Evolutionary conservation across 1,140 invertebrate genomes (phyloP).

Genomic region (Papilio helenus): DNA sequence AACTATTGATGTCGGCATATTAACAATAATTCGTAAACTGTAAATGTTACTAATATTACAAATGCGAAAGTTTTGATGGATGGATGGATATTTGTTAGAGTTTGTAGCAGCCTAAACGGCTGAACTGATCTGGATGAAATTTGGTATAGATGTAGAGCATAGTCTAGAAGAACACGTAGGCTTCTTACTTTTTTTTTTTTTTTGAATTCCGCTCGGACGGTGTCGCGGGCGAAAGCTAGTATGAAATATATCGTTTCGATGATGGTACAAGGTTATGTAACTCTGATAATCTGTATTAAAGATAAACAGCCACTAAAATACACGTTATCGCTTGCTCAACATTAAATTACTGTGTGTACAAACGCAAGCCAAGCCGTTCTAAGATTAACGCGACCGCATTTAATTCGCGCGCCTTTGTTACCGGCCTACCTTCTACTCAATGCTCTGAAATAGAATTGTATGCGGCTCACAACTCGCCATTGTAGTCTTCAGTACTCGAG

Average conservation of each 20-base stretch:
- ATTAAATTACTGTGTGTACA: conserved; percentile 15
- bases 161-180: not conserved
- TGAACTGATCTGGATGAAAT: too few species aligned
- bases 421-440: conserved; percentile 12
- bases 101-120: too few species aligned
- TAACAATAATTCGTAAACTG: not conserved
- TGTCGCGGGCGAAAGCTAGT: not conserved
- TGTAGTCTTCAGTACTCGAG: conserved; percentile 26
- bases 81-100: too few species aligned
- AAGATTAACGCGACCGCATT: conserved; percentile 21
- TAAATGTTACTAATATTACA: too few species aligned
- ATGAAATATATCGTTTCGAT: not conserved
- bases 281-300: not conserved
- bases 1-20: not conserved
- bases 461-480: conserved; percentile 21
- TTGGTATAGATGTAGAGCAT: not conserved
- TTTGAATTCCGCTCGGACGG: too few species aligned
- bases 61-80: not conserved
- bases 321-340: conserved; percentile 14
- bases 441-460: conserved; percentile 29
- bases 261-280: not conserved
- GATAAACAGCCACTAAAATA: conserved; percentile 10
- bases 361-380: conserved; percentile 18
- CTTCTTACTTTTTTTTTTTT: too few species aligned
- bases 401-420: conserved; percentile 23